Conservation (phyloP, 2,888 invertebrate species). For the Trichacis sp. region DNA sequence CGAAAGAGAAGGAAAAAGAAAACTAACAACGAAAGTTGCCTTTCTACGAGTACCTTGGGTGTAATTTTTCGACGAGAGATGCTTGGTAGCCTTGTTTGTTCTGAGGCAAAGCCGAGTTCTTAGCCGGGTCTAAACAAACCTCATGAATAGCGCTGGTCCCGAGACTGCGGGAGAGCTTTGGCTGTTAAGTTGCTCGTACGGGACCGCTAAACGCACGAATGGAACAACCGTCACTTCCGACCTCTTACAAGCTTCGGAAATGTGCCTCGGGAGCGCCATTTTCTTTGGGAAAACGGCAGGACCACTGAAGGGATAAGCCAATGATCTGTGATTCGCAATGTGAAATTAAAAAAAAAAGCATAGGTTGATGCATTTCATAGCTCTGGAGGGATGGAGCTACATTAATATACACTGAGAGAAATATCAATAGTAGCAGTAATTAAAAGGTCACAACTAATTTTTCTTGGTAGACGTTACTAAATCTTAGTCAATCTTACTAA, state of each 20-base stretch:
- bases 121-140: conserved; percentile 7
- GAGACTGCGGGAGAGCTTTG: conserved; percentile 1
- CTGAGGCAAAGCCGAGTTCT: conserved; percentile 8
- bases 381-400: no score
- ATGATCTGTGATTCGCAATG: no score
- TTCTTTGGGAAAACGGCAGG: not conserved
- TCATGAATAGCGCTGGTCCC: conserved; percentile 6
- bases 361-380: no score
- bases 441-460: no score
- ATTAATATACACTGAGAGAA: no score
- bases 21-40: conserved; percentile 6
- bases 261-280: not conserved
- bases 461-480: no score
- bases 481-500: no score
- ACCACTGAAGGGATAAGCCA: no score
- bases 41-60: conserved; percentile 20
- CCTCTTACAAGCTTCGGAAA: conserved; percentile 5
- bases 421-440: no score
- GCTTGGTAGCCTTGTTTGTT: conserved; percentile 9
- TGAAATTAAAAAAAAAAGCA: no score
- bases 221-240: conserved; percentile 1
- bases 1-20: conserved; percentile 2
- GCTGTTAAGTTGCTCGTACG: conserved; percentile 12
- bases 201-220: conserved; percentile 12
- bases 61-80: conserved; percentile 12